Evolutionary conservation across 1,140 invertebrate species (phyloP), one percentile per base, ranked within the genome.

Genomic region (Bombus confusus): DNA sequence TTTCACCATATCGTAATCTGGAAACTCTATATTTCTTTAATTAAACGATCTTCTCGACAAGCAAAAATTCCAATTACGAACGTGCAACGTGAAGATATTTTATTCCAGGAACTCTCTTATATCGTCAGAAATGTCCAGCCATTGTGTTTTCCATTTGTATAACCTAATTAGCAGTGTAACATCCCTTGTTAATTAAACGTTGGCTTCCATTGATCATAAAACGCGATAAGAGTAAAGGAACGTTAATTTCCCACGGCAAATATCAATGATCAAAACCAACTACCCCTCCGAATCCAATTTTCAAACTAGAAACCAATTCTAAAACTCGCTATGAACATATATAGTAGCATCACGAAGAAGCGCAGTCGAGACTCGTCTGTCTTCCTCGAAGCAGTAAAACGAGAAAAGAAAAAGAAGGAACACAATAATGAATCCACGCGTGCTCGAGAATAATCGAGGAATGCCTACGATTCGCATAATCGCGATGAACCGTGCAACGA

Each of bases 361-460:
- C 18, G 28, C 13, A 62, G n/a, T 13, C 28, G 59, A 64, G n/a
- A 6, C 3, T 52, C 47, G 18, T 22, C 18, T 52, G 22, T 6
- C 47, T 52, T 52, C 47, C 47, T 22, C 18, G 47, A 52, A 52
- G 5, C 47, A 22, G 28, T 0, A 64, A 64, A 64, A 6, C n/a
- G 62, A 64, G 12, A 6, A 31, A 64, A 2, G n/a, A 31, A 64
- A 64, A 31, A 31, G 28, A 64, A 6, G 12, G n/a, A 64, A 64
- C 47, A 47, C 15, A 47, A 47, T 47, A 80, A 80, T 37, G 64
- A 47, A 37, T 80, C 62, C 3, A 10, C 25, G 8, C 9, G 10
- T 34, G 41, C 34, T 52, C 41, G 41, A 47, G 43, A 68, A 68
- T 79, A 79, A 79, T 79, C 77, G 12, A n/a, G 34, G 68, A 81